These are phyloP conservation scores for Crenichthys baileyi DNA, from an alignment of 2,797 vertebrate genomes.

Conservation along the genomic window DNA sequence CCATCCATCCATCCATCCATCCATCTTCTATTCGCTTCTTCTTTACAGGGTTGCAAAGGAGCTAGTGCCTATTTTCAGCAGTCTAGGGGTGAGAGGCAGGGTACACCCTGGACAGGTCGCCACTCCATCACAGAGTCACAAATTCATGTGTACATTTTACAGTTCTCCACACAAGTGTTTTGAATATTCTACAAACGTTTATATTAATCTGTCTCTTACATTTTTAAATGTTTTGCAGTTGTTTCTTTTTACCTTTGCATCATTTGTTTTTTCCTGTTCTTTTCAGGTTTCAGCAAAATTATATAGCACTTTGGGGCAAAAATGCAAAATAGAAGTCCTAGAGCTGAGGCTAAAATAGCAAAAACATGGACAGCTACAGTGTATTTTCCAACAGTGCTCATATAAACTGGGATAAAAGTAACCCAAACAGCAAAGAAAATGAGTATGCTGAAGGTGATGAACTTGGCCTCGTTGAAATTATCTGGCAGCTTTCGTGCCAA, in stretches of 20 bases:
- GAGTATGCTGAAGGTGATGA: slow-evolving; percentile 81
- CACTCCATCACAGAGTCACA: neutral
- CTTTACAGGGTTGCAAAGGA: too few relatives aligned
- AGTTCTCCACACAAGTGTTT: neutral
- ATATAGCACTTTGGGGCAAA: slow-evolving; percentile 80
- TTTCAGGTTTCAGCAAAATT: slow-evolving; percentile 74
- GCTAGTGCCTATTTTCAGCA: too few relatives aligned
- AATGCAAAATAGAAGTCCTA: slow-evolving; percentile 78
- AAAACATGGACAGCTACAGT: slow-evolving; percentile 80
- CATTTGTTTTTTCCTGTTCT: slow-evolving; percentile 70
- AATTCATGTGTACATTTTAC: neutral
- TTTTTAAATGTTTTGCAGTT: neutral
- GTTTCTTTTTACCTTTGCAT: slow-evolving; percentile 60
- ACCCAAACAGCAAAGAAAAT: slow-evolving; percentile 84
- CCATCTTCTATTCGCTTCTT: too few relatives aligned
- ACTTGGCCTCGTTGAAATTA: slow-evolving; percentile 81
- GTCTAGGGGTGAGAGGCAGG: too few relatives aligned
- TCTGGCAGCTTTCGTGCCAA: slow-evolving; percentile 77
- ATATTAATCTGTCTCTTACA: neutral
- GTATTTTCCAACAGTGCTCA: slow-evolving; percentile 80
- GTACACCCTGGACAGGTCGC: too few relatives aligned
- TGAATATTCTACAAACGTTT: neutral
- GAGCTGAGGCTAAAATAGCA: slow-evolving; percentile 78
- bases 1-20: too few relatives aligned
- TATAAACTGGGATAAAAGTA: slow-evolving; percentile 80